Evolutionary conservation across 37 sponge, comb jelly and placozoan species (phyloP).

Genomic region (Axinella damicornis): DNA sequence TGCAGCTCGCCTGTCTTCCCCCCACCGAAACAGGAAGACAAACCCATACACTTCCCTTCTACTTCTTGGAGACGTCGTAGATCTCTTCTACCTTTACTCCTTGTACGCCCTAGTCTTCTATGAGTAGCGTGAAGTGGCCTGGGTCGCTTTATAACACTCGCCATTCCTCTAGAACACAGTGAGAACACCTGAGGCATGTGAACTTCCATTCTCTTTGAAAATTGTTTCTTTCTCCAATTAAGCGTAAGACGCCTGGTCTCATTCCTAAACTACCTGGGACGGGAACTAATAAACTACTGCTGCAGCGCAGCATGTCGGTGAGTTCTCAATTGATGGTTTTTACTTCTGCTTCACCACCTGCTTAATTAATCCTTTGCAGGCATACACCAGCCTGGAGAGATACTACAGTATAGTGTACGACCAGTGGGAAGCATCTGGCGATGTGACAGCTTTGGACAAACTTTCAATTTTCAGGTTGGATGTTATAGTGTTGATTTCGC

Average conservation of each 20-base stretch:
- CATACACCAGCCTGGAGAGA: slow-evolving; percentile 20
- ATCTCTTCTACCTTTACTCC: slow-evolving; percentile 94
- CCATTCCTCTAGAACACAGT: slow-evolving; percentile 75
- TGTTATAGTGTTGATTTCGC: too few species aligned
- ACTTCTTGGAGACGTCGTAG: slow-evolving; percentile 79
- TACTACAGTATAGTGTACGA: slow-evolving; percentile 74
- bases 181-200: too few species aligned
- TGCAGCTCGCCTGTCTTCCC: slow-evolving; percentile 64
- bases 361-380: too few species aligned
- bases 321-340: too few species aligned
- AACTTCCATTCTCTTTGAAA: not conserved
- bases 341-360: too few species aligned
- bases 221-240: not conserved
- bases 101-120: slow-evolving; percentile 89
- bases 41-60: slow-evolving; percentile 84
- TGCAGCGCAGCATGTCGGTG: too few species aligned
- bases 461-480: slow-evolving; percentile 72
- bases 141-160: slow-evolving; percentile 97
- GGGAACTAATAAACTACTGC: too few species aligned
- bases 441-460: slow-evolving; percentile 71
- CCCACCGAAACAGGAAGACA: slow-evolving; percentile 92
- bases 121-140: slow-evolving; percentile 92
- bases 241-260: not conserved
- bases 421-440: slow-evolving; percentile 54
- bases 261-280: too few species aligned